Base-by-base conservation (phyloP, 2,797 vertebrate genomes). In the Rhinophrynus dorsalis region DNA sequence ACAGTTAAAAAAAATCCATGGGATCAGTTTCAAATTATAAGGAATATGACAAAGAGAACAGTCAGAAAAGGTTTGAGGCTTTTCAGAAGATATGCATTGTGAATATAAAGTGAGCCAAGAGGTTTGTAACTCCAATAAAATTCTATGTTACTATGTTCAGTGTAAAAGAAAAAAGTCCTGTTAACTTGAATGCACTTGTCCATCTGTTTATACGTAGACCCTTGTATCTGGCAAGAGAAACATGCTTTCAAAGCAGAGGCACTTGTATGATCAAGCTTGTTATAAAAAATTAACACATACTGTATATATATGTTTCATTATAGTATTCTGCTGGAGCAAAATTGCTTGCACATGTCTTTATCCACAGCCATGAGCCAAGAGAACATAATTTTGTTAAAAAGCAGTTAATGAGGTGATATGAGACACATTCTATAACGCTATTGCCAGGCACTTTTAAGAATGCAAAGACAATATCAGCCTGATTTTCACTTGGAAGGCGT, bases 351-450 rank as follows among this genome's bases (percentile, higher is more conserved):
- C 60, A 27, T 40, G 68, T 42, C 52, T 57, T 27, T 57, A 42
- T 50, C 33, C 40, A 44, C 33, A 32, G 29, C 40, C 13, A 18
- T 10, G 33, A 64, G 59, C 54, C 52, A 70, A 42, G 20, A 58
- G 61, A 72, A 65, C 52, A 51, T 57, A 20, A 24, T 64, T 58
- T 65, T 40, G 52, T 42, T 57, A 32, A 59, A 65, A 47, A 23
- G 23, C 45, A 72, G 44, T 65, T 72, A 58, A 72, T 72, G 61
- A 72, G 33, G 61, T 72, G 68, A 65, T 59, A 65, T 23, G 30
- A 58, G 52, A 72, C 61, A 45, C 63, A 65, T 72, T 64, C 60
- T 65, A 40, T 23, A 23, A 42, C 20, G 2, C 52, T 32, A 47
- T 40, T 50, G 60, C 68, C 68, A 72, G 47, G 44, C 17, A 11